Evolutionary conservation across 2,113 vertebrate genomes (phyloP), one percentile per base, ranked within the genome.

Genomic region (Chlorodrepanis virens): DNA sequence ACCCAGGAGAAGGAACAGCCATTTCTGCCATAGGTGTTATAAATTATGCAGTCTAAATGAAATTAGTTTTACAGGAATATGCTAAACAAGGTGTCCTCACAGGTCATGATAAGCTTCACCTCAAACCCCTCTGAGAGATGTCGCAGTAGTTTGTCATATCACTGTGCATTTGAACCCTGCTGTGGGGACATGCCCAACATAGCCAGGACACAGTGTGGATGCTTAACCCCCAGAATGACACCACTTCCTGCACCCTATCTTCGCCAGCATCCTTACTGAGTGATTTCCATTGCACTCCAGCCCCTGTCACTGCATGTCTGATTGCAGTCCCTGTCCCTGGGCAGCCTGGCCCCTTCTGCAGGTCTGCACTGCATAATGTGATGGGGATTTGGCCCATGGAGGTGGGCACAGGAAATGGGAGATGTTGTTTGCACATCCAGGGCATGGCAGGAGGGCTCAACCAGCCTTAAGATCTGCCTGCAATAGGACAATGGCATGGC

Each of bases 271-370:
- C 18, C 33, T 28, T 35, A 49, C 10, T 19, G 74, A 31, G 44
- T 22, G 42, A 56, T 44, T 64, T 47, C 33, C 13, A 1, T 4
- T 39, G 44, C 37, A 33, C 22, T 45, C 12, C 28, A 53, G 20
- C 4, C 44, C 28, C 44, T 53, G 33, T 12, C 19, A 50, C 33
- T 12, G 11, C 39, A 13, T n/a, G 21, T 6, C 21, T 0, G 0
- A 22, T 2, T 2, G 7, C 35, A 40, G 6, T 5, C 23, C 14
- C 60, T n/a, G 12, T 35, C 8, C 42, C 19, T 31, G 15, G 10
- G 44, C 28, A 49, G 40, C 8, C 1, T 37, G 60, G 23, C 12
- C 21, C 4, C 45, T 75, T 67, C 52, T 64, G 37, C 44, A 47
- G 39, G 24, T 27, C 56, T 75, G 42, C 35, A 13, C 25, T 31